Evolutionary conservation across 2,113 vertebrate genomes (phyloP), one percentile per base, ranked within the genome.

Genomic region (Entomyzon cyanotis): DNA sequence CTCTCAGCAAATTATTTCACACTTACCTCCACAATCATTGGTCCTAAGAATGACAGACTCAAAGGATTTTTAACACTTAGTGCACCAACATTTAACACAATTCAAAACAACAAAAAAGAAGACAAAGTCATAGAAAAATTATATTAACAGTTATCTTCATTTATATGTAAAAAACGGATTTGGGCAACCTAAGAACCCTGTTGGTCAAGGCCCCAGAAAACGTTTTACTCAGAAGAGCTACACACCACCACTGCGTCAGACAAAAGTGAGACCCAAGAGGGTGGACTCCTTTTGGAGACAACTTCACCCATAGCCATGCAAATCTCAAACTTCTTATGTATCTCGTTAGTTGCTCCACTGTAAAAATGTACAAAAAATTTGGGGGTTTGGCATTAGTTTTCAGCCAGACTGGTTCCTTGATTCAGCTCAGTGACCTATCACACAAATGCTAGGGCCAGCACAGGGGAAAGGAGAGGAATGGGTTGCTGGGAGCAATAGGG

Each of bases 1-100:
- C 30, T 56, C 73, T 53, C 83, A 69, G 58, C 64, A 90, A 90
- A 65, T 71, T 89, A 90, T 18, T 96, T 88, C 86, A 96, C 77
- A n/a, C 53, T 84, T 90, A 79, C 41, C 79, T 90, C 53, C 73
- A 79, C 10, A 9, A 47, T 64, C 46, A 47, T 58, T 90, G 41
- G 88, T 73, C 10, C 0, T 44, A 44, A 89, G 80, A 96, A 94
- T 9, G 39, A 75, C 41, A 58, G 35, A 63, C 60, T 71, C 42
- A 60, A 41, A 31, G 33, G 5, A 0, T 3, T 28, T 94, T 87
- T 85, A 94, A 93, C 76, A 47, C 33, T 81, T 69, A 55, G 15
- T 11, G 47, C 12, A 56, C 55, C 68, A 78, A 60, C 11, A 70
- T 23, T 15, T 47, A 84, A 59, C 35, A 56, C 14, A 55, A 73